Conservation (phyloP, 1,140 invertebrate species). For the Drosophila kanapiae region DNA sequence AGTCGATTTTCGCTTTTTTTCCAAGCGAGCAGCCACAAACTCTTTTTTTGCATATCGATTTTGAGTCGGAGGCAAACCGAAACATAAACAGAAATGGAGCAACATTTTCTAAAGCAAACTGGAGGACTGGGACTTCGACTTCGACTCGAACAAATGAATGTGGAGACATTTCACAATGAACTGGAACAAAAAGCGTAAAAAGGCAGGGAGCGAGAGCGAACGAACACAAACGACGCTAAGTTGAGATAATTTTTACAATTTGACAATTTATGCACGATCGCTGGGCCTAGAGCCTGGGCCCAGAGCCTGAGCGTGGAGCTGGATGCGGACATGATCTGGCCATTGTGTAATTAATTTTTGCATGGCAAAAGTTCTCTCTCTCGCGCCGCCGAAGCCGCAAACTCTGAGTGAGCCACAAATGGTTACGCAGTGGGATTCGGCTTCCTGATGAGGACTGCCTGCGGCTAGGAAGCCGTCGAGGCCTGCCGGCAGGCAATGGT, state of each 20-base stretch:
- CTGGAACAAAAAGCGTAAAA: slow-evolving; percentile 32
- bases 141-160: slow-evolving; percentile 65
- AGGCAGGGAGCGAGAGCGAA: slow-evolving; percentile 37
- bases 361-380: slow-evolving; percentile 68
- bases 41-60: slow-evolving; percentile 66
- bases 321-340: slow-evolving; percentile 17
- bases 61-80: slow-evolving; percentile 38
- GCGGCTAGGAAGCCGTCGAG: slow-evolving; percentile 45
- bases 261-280: slow-evolving; percentile 82
- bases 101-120: slow-evolving; percentile 46
- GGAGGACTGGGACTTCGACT: slow-evolving; percentile 17
- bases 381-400: slow-evolving; percentile 10
- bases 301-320: neutral
- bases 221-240: slow-evolving; percentile 68
- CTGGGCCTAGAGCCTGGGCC: slow-evolving; percentile 43
- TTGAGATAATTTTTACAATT: slow-evolving; percentile 83
- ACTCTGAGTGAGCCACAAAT: slow-evolving; percentile 10
- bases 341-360: slow-evolving; percentile 80
- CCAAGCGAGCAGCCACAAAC: slow-evolving; percentile 15
- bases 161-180: slow-evolving; percentile 77
- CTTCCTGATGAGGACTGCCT: slow-evolving; percentile 80
- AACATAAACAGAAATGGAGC: slow-evolving; percentile 71
- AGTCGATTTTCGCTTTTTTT: slow-evolving; percentile 37
- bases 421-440: slow-evolving; percentile 56
- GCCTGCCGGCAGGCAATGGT: slow-evolving; percentile 17